Conservation (phyloP, 2,113 vertebrate genomes). For the Notothenia coriiceps region DNA sequence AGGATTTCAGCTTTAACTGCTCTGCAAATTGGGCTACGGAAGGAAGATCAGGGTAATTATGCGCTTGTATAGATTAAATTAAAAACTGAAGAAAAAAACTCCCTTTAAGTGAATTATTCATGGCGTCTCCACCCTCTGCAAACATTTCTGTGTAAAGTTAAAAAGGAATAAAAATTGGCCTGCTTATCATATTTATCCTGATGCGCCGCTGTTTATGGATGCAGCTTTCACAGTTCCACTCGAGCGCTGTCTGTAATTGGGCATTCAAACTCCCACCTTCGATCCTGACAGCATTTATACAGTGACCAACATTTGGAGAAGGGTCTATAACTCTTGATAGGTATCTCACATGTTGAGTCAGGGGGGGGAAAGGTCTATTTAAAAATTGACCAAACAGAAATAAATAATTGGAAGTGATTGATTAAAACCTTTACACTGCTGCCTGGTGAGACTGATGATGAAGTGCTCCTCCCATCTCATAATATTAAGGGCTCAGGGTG, state of each 20-base stretch:
- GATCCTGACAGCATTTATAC: slow-evolving; percentile 64
- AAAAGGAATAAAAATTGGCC: slow-evolving; percentile 49
- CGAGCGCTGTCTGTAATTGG: slow-evolving; percentile 35
- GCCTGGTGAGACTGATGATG: slow-evolving; percentile 63
- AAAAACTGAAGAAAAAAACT: slow-evolving; percentile 34
- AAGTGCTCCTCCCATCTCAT: slow-evolving; percentile 54
- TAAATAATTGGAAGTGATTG: slow-evolving; percentile 63
- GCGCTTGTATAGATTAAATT: slow-evolving; percentile 53
- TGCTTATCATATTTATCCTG: slow-evolving; percentile 54
- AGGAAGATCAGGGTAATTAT: slow-evolving; percentile 64
- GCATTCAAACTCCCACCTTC: slow-evolving; percentile 38
- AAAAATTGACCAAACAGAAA: slow-evolving; percentile 58
- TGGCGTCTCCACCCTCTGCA: slow-evolving; percentile 51
- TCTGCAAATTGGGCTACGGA: slow-evolving; percentile 53
- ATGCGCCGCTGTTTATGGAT: slow-evolving; percentile 39
- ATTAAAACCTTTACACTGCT: slow-evolving; percentile 66
- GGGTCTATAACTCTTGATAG: slow-evolving; percentile 54
- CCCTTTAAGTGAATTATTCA: slow-evolving; percentile 69
- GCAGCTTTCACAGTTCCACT: slow-evolving; percentile 25
- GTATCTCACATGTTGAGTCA: slow-evolving; percentile 49
- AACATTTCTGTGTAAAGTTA: slow-evolving; percentile 60
- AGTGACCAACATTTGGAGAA: slow-evolving; percentile 65
- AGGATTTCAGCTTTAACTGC: slow-evolving; percentile 45
- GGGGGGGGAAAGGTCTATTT: slow-evolving; percentile 32
- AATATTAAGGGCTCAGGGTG: slow-evolving; percentile 59